Evolutionary conservation across 2,113 vertebrate genomes (phyloP), one percentile per base, ranked within the genome.

Genomic region (Carassius gibelio): DNA sequence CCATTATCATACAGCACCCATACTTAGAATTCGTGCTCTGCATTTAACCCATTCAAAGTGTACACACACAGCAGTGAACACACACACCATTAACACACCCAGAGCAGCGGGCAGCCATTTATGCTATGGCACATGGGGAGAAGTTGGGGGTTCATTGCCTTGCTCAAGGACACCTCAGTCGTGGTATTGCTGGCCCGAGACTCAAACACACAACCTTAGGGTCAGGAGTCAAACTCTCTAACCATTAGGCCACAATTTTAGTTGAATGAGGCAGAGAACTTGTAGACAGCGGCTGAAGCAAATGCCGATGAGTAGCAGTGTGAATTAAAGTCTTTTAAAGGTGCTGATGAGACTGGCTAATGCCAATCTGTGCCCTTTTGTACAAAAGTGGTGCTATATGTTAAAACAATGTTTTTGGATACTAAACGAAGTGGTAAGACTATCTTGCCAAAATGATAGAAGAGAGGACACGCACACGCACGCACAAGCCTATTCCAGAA

Each of bases 381-480:
- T 64, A 17, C 4, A 0, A 10, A 11, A 26, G 38, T 14, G 21
- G 42, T 79, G 34, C 17, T 64, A 15, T 59, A n/a, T 5, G 38
- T 36, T 82, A 69, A 81, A 52, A 69, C 42, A 5, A 13, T 15
- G n/a, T 64, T 69, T 82, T 69, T n/a, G 15, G 45, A 82, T 52
- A 64, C 45, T 69, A 69, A 55, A 82, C 19, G 1, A 82, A 34
- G 26, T 8, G 4, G 15, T 8, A 69, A 55, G 26, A 71, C 71
- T 75, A 42, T 66, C 30, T 68, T 9, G 6, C 11, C 23, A 11
- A 26, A 83, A 72, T 0, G 11, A 45, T 17, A 26, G 55, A 17
- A 82, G 36, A 68, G 30, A 36, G 48, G 23, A 82, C 36, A 77
- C 42, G 82, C 55, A 84, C 75, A 62, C 78, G 83, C 69, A 50